These are phyloP conservation scores for Tauraco erythrolophus DNA, from an alignment of 2,113 vertebrate genomes.

Conservation along the genomic window DNA sequence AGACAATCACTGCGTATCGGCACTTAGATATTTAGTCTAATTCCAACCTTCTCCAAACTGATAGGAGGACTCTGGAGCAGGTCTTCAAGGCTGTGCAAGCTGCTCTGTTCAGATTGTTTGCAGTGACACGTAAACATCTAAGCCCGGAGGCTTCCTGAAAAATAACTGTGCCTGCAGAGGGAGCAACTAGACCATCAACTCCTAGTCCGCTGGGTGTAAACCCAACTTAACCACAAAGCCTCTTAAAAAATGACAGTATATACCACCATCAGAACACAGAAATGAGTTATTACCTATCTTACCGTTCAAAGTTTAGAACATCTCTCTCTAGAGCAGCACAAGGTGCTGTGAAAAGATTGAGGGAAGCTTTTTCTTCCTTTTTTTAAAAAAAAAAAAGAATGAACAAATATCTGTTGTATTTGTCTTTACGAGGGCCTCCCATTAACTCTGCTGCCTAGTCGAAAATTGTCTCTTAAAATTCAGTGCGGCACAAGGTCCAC, in stretches of 20 bases:
- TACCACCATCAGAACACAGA: background rate
- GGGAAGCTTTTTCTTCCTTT: background rate
- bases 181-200: background rate
- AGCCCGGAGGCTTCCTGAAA: background rate
- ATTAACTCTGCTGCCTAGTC: no score
- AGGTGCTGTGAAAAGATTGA: background rate
- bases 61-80: background rate
- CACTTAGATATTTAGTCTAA: background rate
- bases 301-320: background rate
- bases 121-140: background rate
- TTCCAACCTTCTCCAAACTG: background rate
- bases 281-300: background rate
- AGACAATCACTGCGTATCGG: no score
- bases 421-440: background rate
- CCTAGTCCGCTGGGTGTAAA: background rate
- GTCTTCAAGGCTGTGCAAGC: background rate
- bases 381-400: no score
- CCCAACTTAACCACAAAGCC: background rate
- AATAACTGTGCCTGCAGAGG: background rate
- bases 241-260: background rate
- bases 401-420: background rate
- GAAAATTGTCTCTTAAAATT: background rate
- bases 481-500: background rate
- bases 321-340: background rate
- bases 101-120: accelerated